Evolutionary conservation across 2,797 vertebrate genomes (phyloP), one percentile per base, ranked within the genome.

Genomic region (Rhadinocentrus ornatus): DNA sequence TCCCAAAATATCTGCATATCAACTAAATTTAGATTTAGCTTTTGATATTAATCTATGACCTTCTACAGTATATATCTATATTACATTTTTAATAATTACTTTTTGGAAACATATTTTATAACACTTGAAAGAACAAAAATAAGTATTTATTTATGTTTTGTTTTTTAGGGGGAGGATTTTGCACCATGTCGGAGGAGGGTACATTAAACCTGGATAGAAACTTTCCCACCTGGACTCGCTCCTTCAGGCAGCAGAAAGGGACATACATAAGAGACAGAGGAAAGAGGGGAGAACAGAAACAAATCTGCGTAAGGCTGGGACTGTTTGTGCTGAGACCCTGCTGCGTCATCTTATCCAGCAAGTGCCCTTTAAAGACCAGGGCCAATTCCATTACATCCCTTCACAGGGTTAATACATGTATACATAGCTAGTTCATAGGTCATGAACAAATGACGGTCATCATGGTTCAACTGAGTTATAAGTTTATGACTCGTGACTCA

Each of bases 191-290:
- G 12, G 8, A 52, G 12, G 48, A 15, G 7, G 16, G 53, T 29
- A 18, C 34, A 61, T 71, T 57, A 59, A 61, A 52, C 11, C 1
- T 2, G 16, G 37, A 50, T 2, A 65, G 60, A 79, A 55, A 62
- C 32, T 1, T 66, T 12, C 90, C 62, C 72, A 95, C 94, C 92
- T 93, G 91, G 35, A 92, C 91, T 83, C 93, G 88, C 27, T 94
- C 93, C 94, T 94, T 77, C 56, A 83, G 78, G 71, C 79, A 82
- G 84, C 84, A 72, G 56, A 75, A 52, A 78, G 5, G 62, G 57
- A 70, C 8, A 71, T 0, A 54, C 24, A 59, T 27, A 13, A 73
- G 22, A 60, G 35, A 62, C 8, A 57, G 48, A 37, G 15, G 64
- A 48, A 62, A 4, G 20, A 26, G 7, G 18, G 70, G 4, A 62